These are phyloP conservation scores for Danio albolineatus DNA, from an alignment of 2,797 vertebrate species.

Conservation along the genomic window DNA sequence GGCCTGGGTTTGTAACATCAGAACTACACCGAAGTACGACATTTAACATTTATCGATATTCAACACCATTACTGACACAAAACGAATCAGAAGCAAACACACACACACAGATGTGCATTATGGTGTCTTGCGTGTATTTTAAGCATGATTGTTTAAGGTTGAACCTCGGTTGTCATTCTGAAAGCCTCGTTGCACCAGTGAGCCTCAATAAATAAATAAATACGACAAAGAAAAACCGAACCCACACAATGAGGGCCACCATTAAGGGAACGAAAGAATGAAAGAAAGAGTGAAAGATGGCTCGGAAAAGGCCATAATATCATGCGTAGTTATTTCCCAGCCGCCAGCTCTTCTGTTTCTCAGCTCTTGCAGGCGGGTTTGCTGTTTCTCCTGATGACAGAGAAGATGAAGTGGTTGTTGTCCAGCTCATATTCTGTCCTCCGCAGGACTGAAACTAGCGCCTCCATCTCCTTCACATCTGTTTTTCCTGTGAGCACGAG, in stretches of 20 bases:
- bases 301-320: constrained; percentile 25
- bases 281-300: constrained; percentile 8
- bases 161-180: not conserved
- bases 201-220: constrained; percentile 55
- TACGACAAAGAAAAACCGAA: constrained; percentile 12
- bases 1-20: constrained; percentile 14
- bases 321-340: constrained; percentile 13
- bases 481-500: constrained; percentile 60
- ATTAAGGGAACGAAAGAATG: constrained; percentile 5
- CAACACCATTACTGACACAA: constrained; percentile 48
- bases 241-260: not conserved
- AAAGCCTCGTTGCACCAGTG: not conserved
- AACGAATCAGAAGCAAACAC: constrained; percentile 31
- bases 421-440: constrained; percentile 9
- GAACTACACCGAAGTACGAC: constrained; percentile 42
- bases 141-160: constrained; percentile 19
- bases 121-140: constrained; percentile 24
- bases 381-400: constrained; percentile 18
- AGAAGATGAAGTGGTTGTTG: constrained; percentile 19
- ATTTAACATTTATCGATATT: constrained; percentile 46
- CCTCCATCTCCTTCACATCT: constrained; percentile 56
- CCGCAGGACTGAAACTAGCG: constrained; percentile 8
- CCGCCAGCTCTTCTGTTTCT: constrained; percentile 15
- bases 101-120: constrained; percentile 25
- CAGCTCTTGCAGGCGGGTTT: constrained; percentile 7